These are phyloP conservation scores for Odontocerum albicorne DNA, from an alignment of 2,888 invertebrate species.

Conservation along the genomic window DNA sequence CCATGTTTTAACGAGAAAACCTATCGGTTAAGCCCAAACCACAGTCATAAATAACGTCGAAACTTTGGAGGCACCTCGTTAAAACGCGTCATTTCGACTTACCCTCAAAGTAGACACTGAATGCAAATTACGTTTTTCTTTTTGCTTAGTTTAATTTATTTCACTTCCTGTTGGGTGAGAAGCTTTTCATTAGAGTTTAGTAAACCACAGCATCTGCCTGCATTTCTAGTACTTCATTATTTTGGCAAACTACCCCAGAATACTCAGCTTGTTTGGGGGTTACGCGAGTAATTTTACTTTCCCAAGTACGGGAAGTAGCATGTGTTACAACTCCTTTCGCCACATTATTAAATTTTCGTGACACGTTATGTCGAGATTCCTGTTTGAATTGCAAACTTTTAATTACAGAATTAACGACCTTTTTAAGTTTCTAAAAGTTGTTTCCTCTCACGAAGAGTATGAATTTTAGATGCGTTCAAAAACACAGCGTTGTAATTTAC, in stretches of 20 bases:
- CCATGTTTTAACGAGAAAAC: too few relatives aligned
- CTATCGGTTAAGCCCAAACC: conserved; percentile 1
- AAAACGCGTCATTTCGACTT: conserved; percentile 1
- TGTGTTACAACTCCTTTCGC: neutral
- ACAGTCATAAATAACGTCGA: conserved; percentile 1
- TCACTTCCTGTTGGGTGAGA: too few relatives aligned
- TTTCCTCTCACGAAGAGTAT: too few relatives aligned
- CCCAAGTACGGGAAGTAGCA: conserved; percentile 1
- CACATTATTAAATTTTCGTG: conserved; percentile 1
- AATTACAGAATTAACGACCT: too few relatives aligned
- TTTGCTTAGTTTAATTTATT: too few relatives aligned
- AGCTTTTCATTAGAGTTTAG: neutral
- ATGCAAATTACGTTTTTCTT: neutral
- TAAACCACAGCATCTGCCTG: conserved; percentile 19
- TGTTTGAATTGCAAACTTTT: too few relatives aligned
- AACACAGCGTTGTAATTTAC: too few relatives aligned
- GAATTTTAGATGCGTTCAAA: too few relatives aligned
- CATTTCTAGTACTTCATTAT: conserved; percentile 20
- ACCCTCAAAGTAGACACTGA: neutral
- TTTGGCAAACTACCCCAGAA: conserved; percentile 15
- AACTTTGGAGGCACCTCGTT: conserved; percentile 4
- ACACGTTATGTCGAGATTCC: too few relatives aligned
- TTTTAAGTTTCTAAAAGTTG: too few relatives aligned
- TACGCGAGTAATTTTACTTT: conserved; percentile 13
- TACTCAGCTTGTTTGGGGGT: conserved; percentile 6